A percentile compares a stretch with the other conserved stretches of the same genome.
These are phyloP conservation scores for Gambusia holbrooki DNA, from an alignment of 2,113 vertebrate genomes.

Conservation along the genomic window DNA sequence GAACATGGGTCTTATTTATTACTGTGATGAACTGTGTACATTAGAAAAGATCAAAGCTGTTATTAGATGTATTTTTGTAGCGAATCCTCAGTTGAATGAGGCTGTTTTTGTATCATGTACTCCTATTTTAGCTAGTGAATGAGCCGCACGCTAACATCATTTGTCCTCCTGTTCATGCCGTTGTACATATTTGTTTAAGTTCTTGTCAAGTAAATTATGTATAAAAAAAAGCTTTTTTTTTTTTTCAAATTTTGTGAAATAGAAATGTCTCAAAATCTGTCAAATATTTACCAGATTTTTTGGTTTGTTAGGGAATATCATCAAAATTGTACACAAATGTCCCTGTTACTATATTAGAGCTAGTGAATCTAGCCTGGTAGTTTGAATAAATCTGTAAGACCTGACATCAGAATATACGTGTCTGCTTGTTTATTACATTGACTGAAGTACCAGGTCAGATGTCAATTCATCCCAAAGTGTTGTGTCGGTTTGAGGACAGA, in stretches of 20 bases:
- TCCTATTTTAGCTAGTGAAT: slow-evolving; percentile 58
- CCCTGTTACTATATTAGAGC: slow-evolving; percentile 42
- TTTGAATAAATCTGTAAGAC: slow-evolving; percentile 61
- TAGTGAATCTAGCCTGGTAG: slow-evolving; percentile 43
- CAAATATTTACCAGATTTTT: slow-evolving; percentile 29
- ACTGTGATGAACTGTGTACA: slow-evolving; percentile 57
- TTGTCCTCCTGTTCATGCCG: slow-evolving; percentile 37
- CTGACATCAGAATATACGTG: slow-evolving; percentile 29
- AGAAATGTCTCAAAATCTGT: slow-evolving; percentile 43
- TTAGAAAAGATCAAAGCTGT: slow-evolving; percentile 44
- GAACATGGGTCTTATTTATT: slow-evolving; percentile 36
- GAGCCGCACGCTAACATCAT: not conserved
- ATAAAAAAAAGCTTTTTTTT: slow-evolving; percentile 2
- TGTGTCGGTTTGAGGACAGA: too few species aligned
- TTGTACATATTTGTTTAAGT: slow-evolving; percentile 31
- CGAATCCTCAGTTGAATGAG: slow-evolving; percentile 68
- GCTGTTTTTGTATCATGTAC: slow-evolving; percentile 64
- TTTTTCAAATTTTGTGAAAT: slow-evolving; percentile 18
- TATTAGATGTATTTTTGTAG: slow-evolving; percentile 77
- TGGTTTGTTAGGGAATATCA: slow-evolving; percentile 42
- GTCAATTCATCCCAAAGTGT: too few species aligned
- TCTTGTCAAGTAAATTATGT: slow-evolving; percentile 18
- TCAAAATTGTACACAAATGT: slow-evolving; percentile 42
- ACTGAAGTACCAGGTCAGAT: not conserved
- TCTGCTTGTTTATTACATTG: slow-evolving; percentile 6